Evolutionary conservation across 2,113 vertebrate genomes (phyloP), one percentile per base, ranked within the genome.

Genomic region (Callionymus lyra): DNA sequence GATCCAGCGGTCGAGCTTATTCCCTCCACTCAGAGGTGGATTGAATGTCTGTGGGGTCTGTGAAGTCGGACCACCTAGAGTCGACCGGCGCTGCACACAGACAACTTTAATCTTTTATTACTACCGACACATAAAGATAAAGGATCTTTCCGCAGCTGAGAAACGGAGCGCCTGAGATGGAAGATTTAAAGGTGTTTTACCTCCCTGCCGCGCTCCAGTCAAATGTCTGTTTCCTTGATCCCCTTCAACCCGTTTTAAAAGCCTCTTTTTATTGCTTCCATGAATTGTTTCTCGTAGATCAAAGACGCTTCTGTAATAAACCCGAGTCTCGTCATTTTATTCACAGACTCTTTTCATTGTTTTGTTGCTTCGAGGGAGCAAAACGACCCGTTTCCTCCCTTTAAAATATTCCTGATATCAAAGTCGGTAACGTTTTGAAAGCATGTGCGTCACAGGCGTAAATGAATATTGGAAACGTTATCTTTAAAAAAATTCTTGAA

Each of bases 61-160:
- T 56, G 34, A 53, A 45, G 44, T 12, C 38, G 32, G 73, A 76
- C 70, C 74, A 72, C 63, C 72, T 42, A 59, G 45, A 50, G 11
- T 48, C 64, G 63, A 70, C 64, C 64, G 41, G 16, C 21, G 34
- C 19, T 31, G 36, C 50, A 50, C 21, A 19, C 33, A 63, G 56
- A 54, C 54, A 46, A 54, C 72, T 77, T 76, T 68, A 66, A 76
- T 76, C 68, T 80, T 82, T 76, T 74, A 82, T 64, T 50, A 51
- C 59, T 36, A 38, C 56, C 16, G 41, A 59, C 70, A 59, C 63
- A 62, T 72, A 70, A 75, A 83, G 66, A 83, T 79, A 76, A 64
- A 60, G 38, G 59, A 74, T 57, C 57, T 53, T 44, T 56, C 55
- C 50, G 57, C 12, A 56, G 45, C 44, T 46, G 52, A 49, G n/a